A percentile compares a stretch with the other conserved stretches of the same genome.
Evolutionary conservation across 2,888 invertebrate genomes (phyloP).

Genomic region (Harpalus rubripes): DNA sequence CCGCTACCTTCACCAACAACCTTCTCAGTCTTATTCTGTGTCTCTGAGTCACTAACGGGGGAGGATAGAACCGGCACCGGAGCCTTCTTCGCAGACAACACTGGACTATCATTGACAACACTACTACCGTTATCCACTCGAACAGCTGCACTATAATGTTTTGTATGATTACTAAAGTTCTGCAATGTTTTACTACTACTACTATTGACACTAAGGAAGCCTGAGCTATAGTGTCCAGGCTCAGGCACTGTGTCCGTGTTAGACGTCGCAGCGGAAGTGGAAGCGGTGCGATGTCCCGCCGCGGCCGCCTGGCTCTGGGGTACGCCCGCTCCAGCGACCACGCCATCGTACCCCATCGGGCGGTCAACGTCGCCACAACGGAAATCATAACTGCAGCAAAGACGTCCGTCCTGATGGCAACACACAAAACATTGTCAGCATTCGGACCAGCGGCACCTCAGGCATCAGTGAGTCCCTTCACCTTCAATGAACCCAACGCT

Average conservation of each 20-base stretch:
- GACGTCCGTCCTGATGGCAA: slow-evolving; percentile 76
- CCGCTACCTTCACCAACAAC: slow-evolving; percentile 51
- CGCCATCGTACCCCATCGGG: slow-evolving; percentile 76
- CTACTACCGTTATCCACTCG: slow-evolving; percentile 72
- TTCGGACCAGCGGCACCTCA: slow-evolving; percentile 25
- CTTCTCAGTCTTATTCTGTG: slow-evolving; percentile 72
- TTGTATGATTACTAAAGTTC: slow-evolving; percentile 72
- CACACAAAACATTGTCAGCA: slow-evolving; percentile 68
- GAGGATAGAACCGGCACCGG: slow-evolving; percentile 66
- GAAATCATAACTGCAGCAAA: slow-evolving; percentile 78
- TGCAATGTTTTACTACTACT: slow-evolving; percentile 63
- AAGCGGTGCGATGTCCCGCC: slow-evolving; percentile 67
- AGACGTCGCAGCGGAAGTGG: slow-evolving; percentile 33
- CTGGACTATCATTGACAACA: slow-evolving; percentile 70
- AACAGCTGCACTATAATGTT: slow-evolving; percentile 75
- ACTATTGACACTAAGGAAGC: slow-evolving; percentile 67
- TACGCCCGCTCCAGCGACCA: slow-evolving; percentile 72
- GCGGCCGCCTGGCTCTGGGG: slow-evolving; percentile 34
- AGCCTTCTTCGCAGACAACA: slow-evolving; percentile 52
- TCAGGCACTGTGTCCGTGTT: slow-evolving; percentile 57
- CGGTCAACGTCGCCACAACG: slow-evolving; percentile 76
- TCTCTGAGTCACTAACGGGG: slow-evolving; percentile 73
- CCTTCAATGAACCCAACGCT: slow-evolving; percentile 61
- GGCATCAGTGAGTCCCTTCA: slow-evolving; percentile 55
- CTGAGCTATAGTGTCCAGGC: slow-evolving; percentile 65